Percentiles rank a stretch among this genome's conserved stretches.
Evolutionary conservation across 2,888 invertebrate genomes (phyloP).

Genomic region (Malachius bipustulatus): DNA sequence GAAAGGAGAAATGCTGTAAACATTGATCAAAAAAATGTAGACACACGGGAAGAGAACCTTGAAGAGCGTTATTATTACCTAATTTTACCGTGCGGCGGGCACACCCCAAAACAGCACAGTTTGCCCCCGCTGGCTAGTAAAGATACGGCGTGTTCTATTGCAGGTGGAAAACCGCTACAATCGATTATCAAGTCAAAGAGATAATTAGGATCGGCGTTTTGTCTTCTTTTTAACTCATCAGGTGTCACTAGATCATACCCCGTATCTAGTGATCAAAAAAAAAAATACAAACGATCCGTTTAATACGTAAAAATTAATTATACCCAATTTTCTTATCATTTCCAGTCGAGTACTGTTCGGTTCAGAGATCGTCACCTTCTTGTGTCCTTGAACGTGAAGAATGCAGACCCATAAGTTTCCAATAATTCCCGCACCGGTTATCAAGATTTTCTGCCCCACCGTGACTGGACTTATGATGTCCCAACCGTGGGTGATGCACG

Average conservation of each 20-base stretch:
- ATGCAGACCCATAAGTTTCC: conserved; percentile 56
- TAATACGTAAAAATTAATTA: conserved; percentile 4
- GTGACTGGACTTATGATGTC: conserved; percentile 48
- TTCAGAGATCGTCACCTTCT: conserved; percentile 57
- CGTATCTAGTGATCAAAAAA: conserved; percentile 43
- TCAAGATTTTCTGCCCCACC: conserved; percentile 49
- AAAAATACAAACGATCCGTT: background rate
- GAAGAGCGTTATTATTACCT: too few relatives aligned
- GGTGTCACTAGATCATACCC: conserved; percentile 48
- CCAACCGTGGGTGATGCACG: conserved; percentile 59
- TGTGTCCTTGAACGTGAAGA: conserved; percentile 56
- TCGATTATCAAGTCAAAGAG: conserved; percentile 56
- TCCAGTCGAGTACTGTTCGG: conserved; percentile 43
- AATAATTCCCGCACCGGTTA: conserved; percentile 62
- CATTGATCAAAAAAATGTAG: background rate
- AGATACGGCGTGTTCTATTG: conserved; percentile 50
- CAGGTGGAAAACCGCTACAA: conserved; percentile 59
- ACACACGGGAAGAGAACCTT: too few relatives aligned
- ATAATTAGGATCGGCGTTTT: conserved; percentile 32
- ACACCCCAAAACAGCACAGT: conserved; percentile 58
- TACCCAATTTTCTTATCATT: conserved; percentile 42
- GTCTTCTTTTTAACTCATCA: conserved; percentile 38
- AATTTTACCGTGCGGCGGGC: conserved; percentile 41
- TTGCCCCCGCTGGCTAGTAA: conserved; percentile 49
- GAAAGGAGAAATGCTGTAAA: conserved; percentile 43